A percentile compares a stretch with the other conserved stretches of the same genome.
Evolutionary conservation across 2,113 vertebrate genomes (phyloP).

Genomic region (Odontophorus gujanensis): DNA sequence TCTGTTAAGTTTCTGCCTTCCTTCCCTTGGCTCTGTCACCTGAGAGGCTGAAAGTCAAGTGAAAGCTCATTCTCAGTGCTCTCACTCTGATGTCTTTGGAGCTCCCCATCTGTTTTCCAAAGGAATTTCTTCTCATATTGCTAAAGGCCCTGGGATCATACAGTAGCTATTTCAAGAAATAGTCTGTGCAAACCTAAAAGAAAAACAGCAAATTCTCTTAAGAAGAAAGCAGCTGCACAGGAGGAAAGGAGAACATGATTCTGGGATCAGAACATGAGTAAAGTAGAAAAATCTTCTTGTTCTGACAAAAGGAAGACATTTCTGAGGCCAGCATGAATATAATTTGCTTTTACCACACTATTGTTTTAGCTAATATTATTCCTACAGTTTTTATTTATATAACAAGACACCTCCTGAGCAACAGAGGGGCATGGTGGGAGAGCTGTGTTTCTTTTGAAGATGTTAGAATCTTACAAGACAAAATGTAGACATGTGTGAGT

Average conservation of each 20-base stretch:
- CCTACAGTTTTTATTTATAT: slow-evolving; percentile 17
- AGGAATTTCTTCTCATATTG: neutral
- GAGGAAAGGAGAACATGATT: neutral
- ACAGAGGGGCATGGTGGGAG: neutral
- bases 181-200: neutral
- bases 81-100: fast-evolving
- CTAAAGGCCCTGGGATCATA: neutral
- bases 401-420: neutral
- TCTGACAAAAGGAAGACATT: neutral
- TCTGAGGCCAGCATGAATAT: neutral
- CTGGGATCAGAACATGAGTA: neutral
- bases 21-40: neutral
- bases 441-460: slow-evolving; percentile 8
- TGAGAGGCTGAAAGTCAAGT: neutral
- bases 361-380: neutral
- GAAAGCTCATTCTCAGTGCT: neutral
- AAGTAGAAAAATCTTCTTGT: neutral
- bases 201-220: neutral
- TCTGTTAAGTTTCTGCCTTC: neutral
- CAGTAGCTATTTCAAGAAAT: neutral
- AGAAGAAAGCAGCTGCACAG: neutral
- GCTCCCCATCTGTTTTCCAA: neutral
- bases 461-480: neutral
- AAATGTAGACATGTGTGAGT: neutral
- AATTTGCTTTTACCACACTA: slow-evolving; percentile 24